Evolutionary conservation across 1,140 invertebrate species (phyloP), one percentile per base, ranked within the genome.

Genomic region (Trichonephila clavipes): DNA sequence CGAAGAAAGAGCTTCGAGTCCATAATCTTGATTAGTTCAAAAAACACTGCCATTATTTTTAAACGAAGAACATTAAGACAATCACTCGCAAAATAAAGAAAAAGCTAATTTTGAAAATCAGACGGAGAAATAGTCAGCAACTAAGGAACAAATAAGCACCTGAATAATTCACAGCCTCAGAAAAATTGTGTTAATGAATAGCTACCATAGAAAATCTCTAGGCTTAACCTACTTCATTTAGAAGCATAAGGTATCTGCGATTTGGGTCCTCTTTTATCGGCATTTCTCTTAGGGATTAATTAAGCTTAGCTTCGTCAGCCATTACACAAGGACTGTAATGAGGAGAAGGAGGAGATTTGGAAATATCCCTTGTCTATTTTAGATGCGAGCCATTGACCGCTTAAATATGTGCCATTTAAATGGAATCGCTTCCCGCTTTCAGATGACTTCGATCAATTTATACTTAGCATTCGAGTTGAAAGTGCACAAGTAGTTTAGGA

Each of bases 231-330:
- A 77, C 81, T 59, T 51, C 81, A 83, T 51, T 83, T 83, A 40
- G 19, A 83, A 44, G 19, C 44, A 18, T 1, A 8, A 83, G 44
- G 19, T 44, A 59, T 83, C 44, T 59, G 81, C 58, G 81, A 83
- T 59, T 83, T 28, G 40, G 21, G 21, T 28, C 59, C n/a, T 40
- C 44, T 64, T 88, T 88, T 88, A 88, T 66, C 28, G n/a, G 61
- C 28, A 3, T 10, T 10, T 10, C 34, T 88, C 86, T 1, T 0
- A 44, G 86, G 61, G n/a, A 64, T 64, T 66, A 88, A 88, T 24
- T 61, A 61, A 61, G 83, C n/a, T 85, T 51, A 51, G 34, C 51
- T 14, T 18, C 28, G 77, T 44, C 77, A 40, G 77, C 77, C 28
- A 44, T 18, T 18, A 28, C 77, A 34, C 34, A 82, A 82, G 28